These are phyloP conservation scores for Osmoderma eremita DNA, from an alignment of 2,888 invertebrate genomes.

Conservation along the genomic window DNA sequence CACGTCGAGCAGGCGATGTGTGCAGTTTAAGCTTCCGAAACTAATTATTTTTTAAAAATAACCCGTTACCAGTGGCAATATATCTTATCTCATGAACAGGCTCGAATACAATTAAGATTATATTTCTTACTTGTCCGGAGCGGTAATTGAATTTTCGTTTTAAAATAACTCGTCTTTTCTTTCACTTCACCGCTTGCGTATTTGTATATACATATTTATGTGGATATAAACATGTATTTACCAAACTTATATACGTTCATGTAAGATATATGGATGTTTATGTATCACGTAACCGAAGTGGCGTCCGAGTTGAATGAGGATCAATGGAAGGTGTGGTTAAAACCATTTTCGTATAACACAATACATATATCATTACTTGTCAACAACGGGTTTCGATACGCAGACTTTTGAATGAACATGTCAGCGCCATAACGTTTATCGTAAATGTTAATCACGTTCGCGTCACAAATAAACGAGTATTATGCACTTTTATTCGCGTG, in stretches of 20 bases:
- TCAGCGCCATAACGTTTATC: conserved; percentile 5
- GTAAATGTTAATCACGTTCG: conserved; percentile 10
- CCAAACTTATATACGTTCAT: conserved; percentile 6
- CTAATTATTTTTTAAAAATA: conserved; percentile 45
- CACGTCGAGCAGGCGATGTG: conserved; percentile 23
- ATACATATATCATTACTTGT: conserved; percentile 26
- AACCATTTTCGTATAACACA: background rate
- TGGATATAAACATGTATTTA: background rate
- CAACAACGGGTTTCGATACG: conserved; percentile 7
- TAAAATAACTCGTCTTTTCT: conserved; percentile 21
- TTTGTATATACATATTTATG: conserved; percentile 20
- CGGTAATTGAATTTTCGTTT: conserved; percentile 37
- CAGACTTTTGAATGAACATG: conserved; percentile 16
- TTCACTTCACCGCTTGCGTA: background rate
- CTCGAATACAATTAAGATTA: conserved; percentile 36
- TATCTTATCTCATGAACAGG: conserved; percentile 32
- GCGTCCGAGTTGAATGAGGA: conserved; percentile 12
- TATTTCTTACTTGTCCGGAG: conserved; percentile 28
- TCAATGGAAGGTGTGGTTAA: conserved; percentile 27
- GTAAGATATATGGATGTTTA: conserved; percentile 24
- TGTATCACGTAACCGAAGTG: conserved; percentile 23
- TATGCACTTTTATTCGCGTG: too few relatives aligned
- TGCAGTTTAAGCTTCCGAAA: conserved; percentile 41
- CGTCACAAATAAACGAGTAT: too few relatives aligned
- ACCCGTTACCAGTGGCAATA: conserved; percentile 34